Evolutionary conservation across 2,797 vertebrate species (phyloP).

Genomic region (Stomatorhinus walkeri): DNA sequence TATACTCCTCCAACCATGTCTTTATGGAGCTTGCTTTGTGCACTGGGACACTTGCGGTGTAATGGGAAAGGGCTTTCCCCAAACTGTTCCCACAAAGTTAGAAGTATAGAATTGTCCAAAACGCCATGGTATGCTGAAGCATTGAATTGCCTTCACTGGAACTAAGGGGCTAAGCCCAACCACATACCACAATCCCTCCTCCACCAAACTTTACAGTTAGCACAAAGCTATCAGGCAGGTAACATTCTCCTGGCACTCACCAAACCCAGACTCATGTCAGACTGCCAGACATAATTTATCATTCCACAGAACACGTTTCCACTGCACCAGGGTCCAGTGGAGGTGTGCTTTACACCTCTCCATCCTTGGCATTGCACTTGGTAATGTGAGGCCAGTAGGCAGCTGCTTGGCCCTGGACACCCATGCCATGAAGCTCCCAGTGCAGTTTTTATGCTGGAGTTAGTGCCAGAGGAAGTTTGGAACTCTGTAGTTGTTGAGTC

Average conservation of each 20-base stretch:
- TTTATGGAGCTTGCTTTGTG: neutral
- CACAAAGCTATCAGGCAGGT: neutral
- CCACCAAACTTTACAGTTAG: neutral
- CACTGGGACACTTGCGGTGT: neutral
- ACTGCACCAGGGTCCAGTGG: neutral
- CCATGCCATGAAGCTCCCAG: neutral
- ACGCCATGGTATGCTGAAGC: neutral
- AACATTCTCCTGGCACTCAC: neutral
- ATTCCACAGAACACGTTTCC: neutral
- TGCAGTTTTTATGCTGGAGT: neutral
- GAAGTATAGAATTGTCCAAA: neutral
- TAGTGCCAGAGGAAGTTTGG: neutral
- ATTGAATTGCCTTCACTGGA: neutral
- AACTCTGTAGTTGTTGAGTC: neutral
- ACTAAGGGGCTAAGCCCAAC: neutral
- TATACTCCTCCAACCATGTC: neutral
- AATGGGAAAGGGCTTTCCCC: neutral
- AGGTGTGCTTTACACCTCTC: neutral
- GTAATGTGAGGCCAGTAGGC: neutral
- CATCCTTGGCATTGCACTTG: neutral
- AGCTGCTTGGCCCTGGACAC: neutral
- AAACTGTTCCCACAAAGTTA: neutral
- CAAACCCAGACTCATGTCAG: neutral
- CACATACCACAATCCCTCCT: neutral
- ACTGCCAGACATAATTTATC: neutral